These are phyloP conservation scores for Oligia fasciuncula DNA, from an alignment of 2,888 invertebrate species.

Conservation along the genomic window DNA sequence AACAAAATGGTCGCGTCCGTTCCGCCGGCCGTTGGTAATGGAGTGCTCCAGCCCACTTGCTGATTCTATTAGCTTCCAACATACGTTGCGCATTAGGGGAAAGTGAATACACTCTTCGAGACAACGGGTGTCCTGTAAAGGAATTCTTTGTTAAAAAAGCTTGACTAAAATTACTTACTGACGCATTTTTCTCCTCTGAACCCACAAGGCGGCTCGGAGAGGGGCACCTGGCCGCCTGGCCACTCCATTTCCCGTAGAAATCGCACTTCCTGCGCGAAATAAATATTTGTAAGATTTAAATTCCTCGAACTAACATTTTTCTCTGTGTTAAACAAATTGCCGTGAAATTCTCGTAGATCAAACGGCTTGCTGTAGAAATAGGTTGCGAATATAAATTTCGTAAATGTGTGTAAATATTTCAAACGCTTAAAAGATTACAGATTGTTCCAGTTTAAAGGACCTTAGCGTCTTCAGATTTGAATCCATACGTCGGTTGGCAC, in stretches of 20 bases:
- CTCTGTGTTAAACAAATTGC: slow-evolving; percentile 40
- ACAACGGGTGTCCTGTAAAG: slow-evolving; percentile 49
- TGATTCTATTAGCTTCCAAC: slow-evolving; percentile 78
- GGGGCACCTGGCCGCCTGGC: slow-evolving; percentile 94
- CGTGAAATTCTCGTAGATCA: slow-evolving; percentile 52
- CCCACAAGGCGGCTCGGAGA: slow-evolving; percentile 97
- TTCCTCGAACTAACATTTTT: slow-evolving; percentile 34
- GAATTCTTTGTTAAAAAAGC: not conserved
- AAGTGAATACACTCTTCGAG: slow-evolving; percentile 66
- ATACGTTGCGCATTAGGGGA: slow-evolving; percentile 74
- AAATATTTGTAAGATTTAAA: slow-evolving; percentile 38
- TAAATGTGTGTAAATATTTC: slow-evolving; percentile 28
- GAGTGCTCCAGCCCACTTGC: slow-evolving; percentile 72
- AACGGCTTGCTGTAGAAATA: slow-evolving; percentile 48
- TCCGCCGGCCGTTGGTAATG: slow-evolving; percentile 69
- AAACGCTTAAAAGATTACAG: slow-evolving; percentile 49
- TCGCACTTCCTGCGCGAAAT: slow-evolving; percentile 92
- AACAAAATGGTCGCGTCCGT: slow-evolving; percentile 71
- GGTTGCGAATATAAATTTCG: slow-evolving; percentile 46
- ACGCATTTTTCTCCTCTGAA: slow-evolving; percentile 97
- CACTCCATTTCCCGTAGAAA: slow-evolving; percentile 93
- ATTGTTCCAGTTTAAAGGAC: slow-evolving; percentile 72
- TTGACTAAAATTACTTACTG: slow-evolving; percentile 91
- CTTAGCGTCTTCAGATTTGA: slow-evolving; percentile 67
- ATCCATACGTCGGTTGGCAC: slow-evolving; percentile 76